Conservation (phyloP, 2,797 vertebrate species). For the Acanthiza pusilla region DNA sequence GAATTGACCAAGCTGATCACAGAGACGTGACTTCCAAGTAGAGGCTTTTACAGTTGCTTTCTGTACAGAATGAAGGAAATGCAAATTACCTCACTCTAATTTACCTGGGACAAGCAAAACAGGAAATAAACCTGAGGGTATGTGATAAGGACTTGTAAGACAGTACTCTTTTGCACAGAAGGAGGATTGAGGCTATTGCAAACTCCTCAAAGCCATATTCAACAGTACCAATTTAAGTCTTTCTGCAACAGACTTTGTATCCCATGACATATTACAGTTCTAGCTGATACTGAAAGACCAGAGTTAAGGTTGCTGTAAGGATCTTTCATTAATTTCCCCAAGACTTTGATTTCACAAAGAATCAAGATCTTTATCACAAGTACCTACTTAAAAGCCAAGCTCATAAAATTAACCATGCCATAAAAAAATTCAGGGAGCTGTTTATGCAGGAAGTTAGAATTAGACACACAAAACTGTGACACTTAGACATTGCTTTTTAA, state of each 20-base stretch:
- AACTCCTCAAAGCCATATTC: background rate
- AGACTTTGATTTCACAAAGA: background rate
- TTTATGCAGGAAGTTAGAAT: constrained; percentile 12
- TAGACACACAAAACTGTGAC: constrained; percentile 9
- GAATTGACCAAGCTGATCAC: accelerated
- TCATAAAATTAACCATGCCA: background rate
- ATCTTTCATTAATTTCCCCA: background rate
- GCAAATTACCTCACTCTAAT: background rate
- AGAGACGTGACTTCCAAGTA: accelerated
- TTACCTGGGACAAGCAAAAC: background rate
- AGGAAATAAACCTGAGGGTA: background rate
- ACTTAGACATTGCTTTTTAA: background rate
- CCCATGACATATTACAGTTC: background rate
- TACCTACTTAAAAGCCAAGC: background rate
- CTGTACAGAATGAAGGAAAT: background rate
- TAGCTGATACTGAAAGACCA: background rate
- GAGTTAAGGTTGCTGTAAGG: background rate
- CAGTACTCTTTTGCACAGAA: background rate
- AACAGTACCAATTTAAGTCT: background rate
- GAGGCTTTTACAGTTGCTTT: background rate
- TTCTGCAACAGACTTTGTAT: background rate
- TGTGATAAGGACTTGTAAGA: background rate
- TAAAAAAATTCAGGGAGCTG: background rate
- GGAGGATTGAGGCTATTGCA: background rate
- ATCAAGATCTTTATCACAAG: background rate